These are phyloP conservation scores for Chrysotoxum bicinctum DNA, from an alignment of 2,888 invertebrate genomes.

Conservation along the genomic window DNA sequence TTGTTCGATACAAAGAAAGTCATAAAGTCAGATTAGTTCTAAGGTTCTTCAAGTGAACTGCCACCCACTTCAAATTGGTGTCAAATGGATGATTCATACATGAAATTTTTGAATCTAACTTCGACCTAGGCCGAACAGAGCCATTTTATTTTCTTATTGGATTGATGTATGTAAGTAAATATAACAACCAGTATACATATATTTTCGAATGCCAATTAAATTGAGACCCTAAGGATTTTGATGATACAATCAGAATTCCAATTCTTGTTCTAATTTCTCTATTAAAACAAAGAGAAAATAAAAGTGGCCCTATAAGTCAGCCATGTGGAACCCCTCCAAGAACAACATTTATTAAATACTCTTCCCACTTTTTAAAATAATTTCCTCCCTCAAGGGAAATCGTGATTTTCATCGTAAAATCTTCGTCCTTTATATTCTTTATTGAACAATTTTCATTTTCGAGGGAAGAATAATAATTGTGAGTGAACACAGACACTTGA, in stretches of 20 bases:
- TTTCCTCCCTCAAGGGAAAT: slow-evolving; percentile 10
- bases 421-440: not conserved
- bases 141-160: too few relatives aligned
- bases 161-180: too few relatives aligned
- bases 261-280: not conserved
- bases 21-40: too few relatives aligned
- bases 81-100: too few relatives aligned
- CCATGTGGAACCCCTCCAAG: not conserved
- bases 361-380: not conserved
- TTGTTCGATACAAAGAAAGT: too few relatives aligned
- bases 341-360: not conserved
- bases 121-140: too few relatives aligned
- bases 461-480: not conserved
- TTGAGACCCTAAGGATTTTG: too few relatives aligned
- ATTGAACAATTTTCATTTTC: slow-evolving; percentile 12
- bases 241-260: not conserved
- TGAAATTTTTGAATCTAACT: too few relatives aligned
- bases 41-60: too few relatives aligned
- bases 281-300: not conserved
- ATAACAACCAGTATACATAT: too few relatives aligned
- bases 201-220: too few relatives aligned
- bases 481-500: slow-evolving; percentile 36
- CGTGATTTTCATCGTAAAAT: slow-evolving; percentile 48
- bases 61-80: too few relatives aligned
- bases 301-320: slow-evolving; percentile 3